These are phyloP conservation scores for Neoseiulus cucumeris DNA, from an alignment of 1,140 invertebrate species.

Conservation along the genomic window DNA sequence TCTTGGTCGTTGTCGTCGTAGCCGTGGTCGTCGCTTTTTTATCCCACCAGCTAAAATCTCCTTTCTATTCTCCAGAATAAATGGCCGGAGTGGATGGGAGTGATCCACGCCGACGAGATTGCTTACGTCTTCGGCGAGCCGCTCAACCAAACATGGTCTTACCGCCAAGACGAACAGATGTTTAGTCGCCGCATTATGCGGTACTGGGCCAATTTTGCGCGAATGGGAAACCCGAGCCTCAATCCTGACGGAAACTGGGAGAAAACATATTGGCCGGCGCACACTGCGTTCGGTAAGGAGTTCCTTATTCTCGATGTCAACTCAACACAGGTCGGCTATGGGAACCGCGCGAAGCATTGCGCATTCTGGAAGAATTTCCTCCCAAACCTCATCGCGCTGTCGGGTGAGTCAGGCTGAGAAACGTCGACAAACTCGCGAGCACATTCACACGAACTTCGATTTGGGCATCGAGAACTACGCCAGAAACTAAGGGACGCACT, in stretches of 20 bases:
- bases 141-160: slow-evolving; percentile 52
- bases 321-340: slow-evolving; percentile 53
- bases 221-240: slow-evolving; percentile 51
- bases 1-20: too few species aligned
- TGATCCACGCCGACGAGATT: slow-evolving; percentile 89
- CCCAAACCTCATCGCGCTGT: slow-evolving; percentile 54
- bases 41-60: too few species aligned
- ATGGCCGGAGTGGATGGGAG: slow-evolving; percentile 89
- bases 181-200: slow-evolving; percentile 69
- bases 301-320: slow-evolving; percentile 64
- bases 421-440: too few species aligned
- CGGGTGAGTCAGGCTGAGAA: slow-evolving; percentile 29
- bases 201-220: slow-evolving; percentile 89
- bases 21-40: too few species aligned
- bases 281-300: slow-evolving; percentile 57
- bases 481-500: too few species aligned
- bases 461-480: too few species aligned
- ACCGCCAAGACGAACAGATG: slow-evolving; percentile 52
- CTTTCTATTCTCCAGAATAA: slow-evolving; percentile 35
- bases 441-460: too few species aligned
- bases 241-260: slow-evolving; percentile 32
- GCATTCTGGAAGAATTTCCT: slow-evolving; percentile 90
- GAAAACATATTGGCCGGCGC: slow-evolving; percentile 53
- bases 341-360: slow-evolving; percentile 68
- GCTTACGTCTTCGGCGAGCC: slow-evolving; percentile 84